Base-by-base conservation (phyloP, 2,888 invertebrate species). In the Tiliacea citrago region DNA sequence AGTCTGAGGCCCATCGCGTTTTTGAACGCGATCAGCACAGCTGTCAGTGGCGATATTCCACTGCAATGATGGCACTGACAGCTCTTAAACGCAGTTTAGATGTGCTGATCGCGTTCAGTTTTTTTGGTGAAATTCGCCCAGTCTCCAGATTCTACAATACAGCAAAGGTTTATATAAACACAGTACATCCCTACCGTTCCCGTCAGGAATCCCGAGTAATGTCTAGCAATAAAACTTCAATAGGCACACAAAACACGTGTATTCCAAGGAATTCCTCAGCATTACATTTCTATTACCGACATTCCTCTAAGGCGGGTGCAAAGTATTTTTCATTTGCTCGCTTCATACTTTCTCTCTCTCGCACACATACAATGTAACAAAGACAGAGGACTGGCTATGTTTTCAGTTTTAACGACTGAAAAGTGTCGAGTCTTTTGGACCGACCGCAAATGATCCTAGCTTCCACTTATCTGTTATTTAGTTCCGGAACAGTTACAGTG, bases 201-300 rank as follows among this genome's bases (percentile, higher is more conserved):
- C 29, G 49, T 13, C n/a, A 61, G 53, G 82, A 70, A 55, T 70
- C 51, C 45, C 42, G 71, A 81, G 55, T 47, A 35, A 75, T 84
- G 57, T 81, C 65, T 39, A 65, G 74, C 85, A 73, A 85, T 76
- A 76, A 82, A 85, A 71, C 77, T 85, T 71, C 68, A 82, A 76
- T 85, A 58, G 57, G 82, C 68, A 70, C 63, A 68, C 39, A 42
- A 49, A 68, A 85, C 82, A 81, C 81, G 85, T 81, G 81, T 81
- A 85, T 35, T 70, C 35, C 55, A 51, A 82, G 70, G 77, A 65
- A 85, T 81, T 60, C 85, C 81, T 69, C 62, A 70, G 49, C 70
- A 81, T 84, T 84, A 84, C 75, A 70, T 85, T 81, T 81, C 82
- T 85, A 81, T 81, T 81, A 68, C 76, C 18, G 21, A 68, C 67